A percentile compares a stretch with the other conserved stretches of the same genome.
Conservation (phyloP, 2,797 vertebrate genomes). For the Lacerta bilineata region DNA sequence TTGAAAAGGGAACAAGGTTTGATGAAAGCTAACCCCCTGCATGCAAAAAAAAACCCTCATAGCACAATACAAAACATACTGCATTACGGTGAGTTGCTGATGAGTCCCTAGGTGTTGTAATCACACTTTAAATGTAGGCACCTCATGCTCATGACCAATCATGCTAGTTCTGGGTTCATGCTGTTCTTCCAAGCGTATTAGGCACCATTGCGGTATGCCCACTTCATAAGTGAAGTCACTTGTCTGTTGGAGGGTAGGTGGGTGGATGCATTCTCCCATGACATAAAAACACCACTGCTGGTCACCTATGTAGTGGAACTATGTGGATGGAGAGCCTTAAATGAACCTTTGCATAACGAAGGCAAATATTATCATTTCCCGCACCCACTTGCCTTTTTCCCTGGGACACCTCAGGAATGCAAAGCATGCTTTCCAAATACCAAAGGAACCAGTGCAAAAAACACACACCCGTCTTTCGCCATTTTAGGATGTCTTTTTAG, state of each 20-base stretch:
- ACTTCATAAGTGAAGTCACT: not conserved
- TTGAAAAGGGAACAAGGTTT: no score
- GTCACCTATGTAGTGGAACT: not conserved
- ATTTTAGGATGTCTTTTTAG: not conserved
- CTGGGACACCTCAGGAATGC: not conserved
- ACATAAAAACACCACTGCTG: not conserved
- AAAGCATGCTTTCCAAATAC: constrained; percentile 11
- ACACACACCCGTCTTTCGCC: not conserved
- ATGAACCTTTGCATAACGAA: not conserved
- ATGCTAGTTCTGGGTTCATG: not conserved
- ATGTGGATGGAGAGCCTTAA: not conserved
- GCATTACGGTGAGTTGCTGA: no score
- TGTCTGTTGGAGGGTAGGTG: not conserved
- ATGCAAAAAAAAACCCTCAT: no score
- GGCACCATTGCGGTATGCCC: not conserved
- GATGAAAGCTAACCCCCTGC: no score
- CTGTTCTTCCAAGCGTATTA: not conserved
- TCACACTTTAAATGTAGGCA: no score
- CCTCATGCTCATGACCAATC: no score
- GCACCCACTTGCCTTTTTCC: not conserved
- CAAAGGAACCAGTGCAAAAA: not conserved
- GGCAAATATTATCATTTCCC: not conserved
- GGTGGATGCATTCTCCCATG: not conserved
- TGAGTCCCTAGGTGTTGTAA: no score
- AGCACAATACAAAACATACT: no score